Conservation (phyloP, 1,140 invertebrate species). For the Heliconius nattereri region DNA sequence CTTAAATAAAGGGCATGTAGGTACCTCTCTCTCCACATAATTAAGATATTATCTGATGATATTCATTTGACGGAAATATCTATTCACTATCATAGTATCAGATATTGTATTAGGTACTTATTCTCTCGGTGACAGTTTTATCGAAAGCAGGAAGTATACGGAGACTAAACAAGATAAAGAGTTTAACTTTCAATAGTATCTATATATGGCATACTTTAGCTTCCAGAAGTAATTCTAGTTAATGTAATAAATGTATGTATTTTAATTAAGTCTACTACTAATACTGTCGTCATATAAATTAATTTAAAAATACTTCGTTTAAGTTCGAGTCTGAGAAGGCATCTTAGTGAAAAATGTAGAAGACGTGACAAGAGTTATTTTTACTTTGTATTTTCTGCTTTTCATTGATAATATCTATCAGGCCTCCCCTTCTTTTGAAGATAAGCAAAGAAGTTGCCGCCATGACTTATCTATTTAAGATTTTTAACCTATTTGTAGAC, state of each 20-base stretch:
- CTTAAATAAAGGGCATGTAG: slow-evolving; percentile 2
- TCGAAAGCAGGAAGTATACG: not conserved
- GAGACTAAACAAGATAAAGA: not conserved
- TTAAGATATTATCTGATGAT: not conserved
- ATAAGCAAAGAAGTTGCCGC: rapidly evolving
- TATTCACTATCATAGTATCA: not conserved
- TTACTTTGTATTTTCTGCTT: too few species aligned
- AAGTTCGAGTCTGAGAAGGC: too few species aligned
- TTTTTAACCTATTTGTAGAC: too few species aligned
- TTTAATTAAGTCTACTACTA: too few species aligned
- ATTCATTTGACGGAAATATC: slow-evolving; percentile 1
- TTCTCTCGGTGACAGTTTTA: not conserved
- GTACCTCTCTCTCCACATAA: not conserved
- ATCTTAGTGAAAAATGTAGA: too few species aligned
- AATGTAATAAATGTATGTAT: not conserved
- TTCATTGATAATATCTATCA: too few species aligned
- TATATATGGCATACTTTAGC: not conserved
- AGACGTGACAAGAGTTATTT: too few species aligned
- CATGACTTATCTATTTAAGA: too few species aligned
- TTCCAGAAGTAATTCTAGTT: not conserved
- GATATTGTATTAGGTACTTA: slow-evolving; percentile 3
- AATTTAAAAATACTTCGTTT: too few species aligned
- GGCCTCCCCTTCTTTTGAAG: rapidly evolving
- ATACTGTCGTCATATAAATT: too few species aligned
- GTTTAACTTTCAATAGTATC: slow-evolving; percentile 1